Conservation (phyloP, 2,888 invertebrate species). For the Schrankia costaestrigalis region DNA sequence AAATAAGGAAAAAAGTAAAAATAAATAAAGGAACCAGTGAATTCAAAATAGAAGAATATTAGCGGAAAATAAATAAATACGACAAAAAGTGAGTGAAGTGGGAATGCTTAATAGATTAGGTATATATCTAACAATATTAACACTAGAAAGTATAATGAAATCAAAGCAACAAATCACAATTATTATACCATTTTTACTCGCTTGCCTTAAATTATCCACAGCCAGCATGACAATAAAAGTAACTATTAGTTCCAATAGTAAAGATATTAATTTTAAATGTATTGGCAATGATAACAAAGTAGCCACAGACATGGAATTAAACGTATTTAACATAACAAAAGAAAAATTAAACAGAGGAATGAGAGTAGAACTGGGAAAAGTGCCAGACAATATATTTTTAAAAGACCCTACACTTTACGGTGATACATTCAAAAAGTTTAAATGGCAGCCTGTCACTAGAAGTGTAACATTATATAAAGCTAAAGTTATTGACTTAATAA, state of each 20-base stretch:
- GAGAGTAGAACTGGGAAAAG: constrained; percentile 47
- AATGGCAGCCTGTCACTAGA: constrained; percentile 53
- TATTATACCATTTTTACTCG: too few species aligned
- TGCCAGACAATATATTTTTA: constrained; percentile 51
- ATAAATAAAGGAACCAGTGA: neutral
- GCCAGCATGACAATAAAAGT: constrained; percentile 46
- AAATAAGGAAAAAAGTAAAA: neutral
- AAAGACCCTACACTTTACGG: constrained; percentile 57
- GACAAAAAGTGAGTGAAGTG: too few species aligned
- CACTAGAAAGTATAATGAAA: too few species aligned
- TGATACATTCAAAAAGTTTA: constrained; percentile 44
- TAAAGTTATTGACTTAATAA: constrained; percentile 44
- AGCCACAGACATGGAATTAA: constrained; percentile 47
- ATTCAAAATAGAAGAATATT: too few species aligned
- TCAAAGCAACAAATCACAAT: too few species aligned
- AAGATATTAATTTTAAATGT: constrained; percentile 29
- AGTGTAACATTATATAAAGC: constrained; percentile 39
- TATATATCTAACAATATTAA: too few species aligned
- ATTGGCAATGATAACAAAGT: constrained; percentile 44
- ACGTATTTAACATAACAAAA: constrained; percentile 52
- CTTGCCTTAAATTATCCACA: constrained; percentile 14
- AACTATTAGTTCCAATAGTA: constrained; percentile 32
- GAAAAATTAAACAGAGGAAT: constrained; percentile 52
- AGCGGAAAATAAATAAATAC: too few species aligned
- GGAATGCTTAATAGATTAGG: too few species aligned